Conservation (phyloP, 2,113 vertebrate genomes). For the Gymnobelideus leadbeateri region DNA sequence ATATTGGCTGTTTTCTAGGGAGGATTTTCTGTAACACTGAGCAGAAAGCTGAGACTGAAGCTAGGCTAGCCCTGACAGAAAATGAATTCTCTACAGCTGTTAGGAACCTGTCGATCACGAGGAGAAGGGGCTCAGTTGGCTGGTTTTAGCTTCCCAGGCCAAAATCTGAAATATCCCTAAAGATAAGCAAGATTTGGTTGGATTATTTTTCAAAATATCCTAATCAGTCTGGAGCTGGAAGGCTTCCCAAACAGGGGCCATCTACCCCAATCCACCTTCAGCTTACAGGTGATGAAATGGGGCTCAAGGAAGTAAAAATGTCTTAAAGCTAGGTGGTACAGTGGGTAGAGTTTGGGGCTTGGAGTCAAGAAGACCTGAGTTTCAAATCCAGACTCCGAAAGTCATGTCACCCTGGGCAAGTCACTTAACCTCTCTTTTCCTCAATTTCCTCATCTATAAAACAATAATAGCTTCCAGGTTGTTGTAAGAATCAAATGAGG, state of each 20-base stretch:
- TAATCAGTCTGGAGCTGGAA: not conserved
- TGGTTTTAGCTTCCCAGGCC: constrained; percentile 65
- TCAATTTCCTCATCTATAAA: not conserved
- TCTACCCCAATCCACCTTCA: not conserved
- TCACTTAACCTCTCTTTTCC: not conserved
- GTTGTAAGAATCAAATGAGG: not conserved
- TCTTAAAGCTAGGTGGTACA: not conserved
- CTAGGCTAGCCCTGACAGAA: constrained; percentile 70
- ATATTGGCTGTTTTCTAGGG: constrained; percentile 70
- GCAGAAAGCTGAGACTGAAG: constrained; percentile 82
- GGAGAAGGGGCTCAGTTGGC: constrained; percentile 75
- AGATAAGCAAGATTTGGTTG: not conserved
- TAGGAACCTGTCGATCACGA: constrained; percentile 70
- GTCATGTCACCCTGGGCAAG: not conserved
- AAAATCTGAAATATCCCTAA: not conserved
- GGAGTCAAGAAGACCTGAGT: not conserved
- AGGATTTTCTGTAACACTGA: constrained; percentile 77
- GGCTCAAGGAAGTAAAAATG: not conserved
- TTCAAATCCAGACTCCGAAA: not conserved
- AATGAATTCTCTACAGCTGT: constrained; percentile 84
- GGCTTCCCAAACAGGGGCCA: too few species aligned
- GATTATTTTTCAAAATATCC: not conserved
- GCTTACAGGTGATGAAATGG: not conserved
- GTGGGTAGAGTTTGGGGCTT: not conserved
- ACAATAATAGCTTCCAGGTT: not conserved